Evolutionary conservation across 2,888 invertebrate genomes (phyloP).

Genomic region (Crossocerus cetratus): DNA sequence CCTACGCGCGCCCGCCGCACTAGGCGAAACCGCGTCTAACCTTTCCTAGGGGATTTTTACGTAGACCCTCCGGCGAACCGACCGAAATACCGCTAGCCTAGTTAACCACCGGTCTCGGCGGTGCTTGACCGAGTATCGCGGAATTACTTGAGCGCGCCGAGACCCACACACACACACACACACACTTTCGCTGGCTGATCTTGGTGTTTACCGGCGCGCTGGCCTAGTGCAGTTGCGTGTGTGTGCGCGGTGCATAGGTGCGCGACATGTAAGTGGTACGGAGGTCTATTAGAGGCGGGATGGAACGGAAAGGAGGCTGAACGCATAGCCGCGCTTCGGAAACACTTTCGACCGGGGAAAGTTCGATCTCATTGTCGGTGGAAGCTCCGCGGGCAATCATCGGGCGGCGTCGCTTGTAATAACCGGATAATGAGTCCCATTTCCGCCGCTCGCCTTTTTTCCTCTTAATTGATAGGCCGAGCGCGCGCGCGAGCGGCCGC

Average conservation of each 20-base stretch:
- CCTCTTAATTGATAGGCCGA: constrained; percentile 41
- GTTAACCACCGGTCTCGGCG: too few species aligned
- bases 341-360: constrained; percentile 57
- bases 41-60: too few species aligned
- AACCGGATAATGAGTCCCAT: constrained; percentile 24
- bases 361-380: constrained; percentile 40
- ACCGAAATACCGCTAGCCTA: too few species aligned
- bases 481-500: constrained; percentile 20
- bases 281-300: not conserved
- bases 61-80: too few species aligned
- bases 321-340: constrained; percentile 32
- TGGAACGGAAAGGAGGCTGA: constrained; percentile 40
- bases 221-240: too few species aligned
- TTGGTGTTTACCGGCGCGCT: too few species aligned
- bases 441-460: constrained; percentile 20
- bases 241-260: too few species aligned
- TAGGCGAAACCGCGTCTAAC: too few species aligned
- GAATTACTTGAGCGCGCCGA: constrained; percentile 1
- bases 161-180: too few species aligned
- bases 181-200: too few species aligned
- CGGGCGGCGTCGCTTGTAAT: constrained; percentile 13
- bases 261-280: too few species aligned
- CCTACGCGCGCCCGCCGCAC: too few species aligned
- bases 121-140: constrained; percentile 2
- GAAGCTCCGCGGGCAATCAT: constrained; percentile 12